Evolutionary conservation across 2,888 invertebrate species (phyloP), one percentile per base, ranked within the genome.

Genomic region (Monochamus alternatus): DNA sequence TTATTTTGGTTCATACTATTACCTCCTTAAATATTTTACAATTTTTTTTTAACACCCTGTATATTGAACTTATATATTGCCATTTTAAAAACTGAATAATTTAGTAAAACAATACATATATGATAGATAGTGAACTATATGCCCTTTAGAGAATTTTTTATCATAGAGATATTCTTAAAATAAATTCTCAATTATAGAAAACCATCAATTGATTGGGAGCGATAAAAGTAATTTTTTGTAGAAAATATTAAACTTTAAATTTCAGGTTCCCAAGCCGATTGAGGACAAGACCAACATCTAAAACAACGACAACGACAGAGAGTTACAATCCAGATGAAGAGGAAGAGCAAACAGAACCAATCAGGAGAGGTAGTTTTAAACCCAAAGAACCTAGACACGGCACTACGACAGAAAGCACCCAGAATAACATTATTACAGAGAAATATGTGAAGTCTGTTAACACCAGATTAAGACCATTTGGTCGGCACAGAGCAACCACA

Each of bases 251-350:
- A 22, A 58, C 14, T 63, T 10, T 64, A 14, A 52, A 67, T 73
- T 73, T 14, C 66, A 80, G 81, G 63, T 81, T 78, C 74, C 91
- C 92, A 1, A 90, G 89, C 70, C 88, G 92, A 84, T 81, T 85
- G 8, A 88, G 91, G 81, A 78, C 78, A n/a, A 85, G 89, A 44
- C 90, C 88, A 81, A 66, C 81, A 2, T 78, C 84, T 30, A 78
- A 89, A 87, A 85, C 89, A 72, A 89, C 89, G 8, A 79, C 81
- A 30, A 75, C 81, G 7, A 79, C 76, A 31, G 75, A 78, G 59
- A 14, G 55, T 14, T 55, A 55, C 8, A 14, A 55, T 55, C 55
- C 55, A 55, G 85, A 82, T 60, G 90, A 90, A 78, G 87, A 86
- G 31, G 89, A 86, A 71, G 88, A 88, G 73, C 83, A 86, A 38